Base-by-base conservation (phyloP, 2,888 invertebrate species). In the Charanyca ferruginea region DNA sequence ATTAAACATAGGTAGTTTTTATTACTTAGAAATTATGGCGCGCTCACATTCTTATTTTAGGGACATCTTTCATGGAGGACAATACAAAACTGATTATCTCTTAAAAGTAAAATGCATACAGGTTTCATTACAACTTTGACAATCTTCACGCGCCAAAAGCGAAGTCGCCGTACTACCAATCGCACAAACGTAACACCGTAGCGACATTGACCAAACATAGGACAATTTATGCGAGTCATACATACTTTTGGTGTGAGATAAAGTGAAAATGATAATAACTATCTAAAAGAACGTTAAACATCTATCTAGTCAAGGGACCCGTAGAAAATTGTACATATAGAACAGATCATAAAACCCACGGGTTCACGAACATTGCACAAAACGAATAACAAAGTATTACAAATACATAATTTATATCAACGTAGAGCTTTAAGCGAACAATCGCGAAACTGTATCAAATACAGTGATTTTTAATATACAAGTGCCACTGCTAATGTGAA, bases 331-430 rank as follows among this genome's bases (percentile, higher is more conserved):
- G 91, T 91, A 90, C 84, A 91, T 91, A 90, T 81, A 74, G 77
- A 81, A 78, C 77, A 75, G 66, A 79, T 74, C 57, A 45, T 71
- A 79, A 65, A 52, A 51, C 18, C 6, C 38, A 75, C 83, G 85
- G 89, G 87, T 82, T 81, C 80, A 66, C 63, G 74, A 86, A 86
- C 91, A 91, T 91, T 93, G 94, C 94, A 93, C 92, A 91, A 91
- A 84, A 73, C 59, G 72, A 77, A 79, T 79, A 86, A 83, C 83
- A 82, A 91, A 91, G 91, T 94, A 94, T 94, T 93, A 91, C 90
- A 92, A 90, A 94, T 92, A 92, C 91, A 93, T 91, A 89, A 87
- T 88, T 88, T 90, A 92, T 92, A 92, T 93, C 93, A 92, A 90
- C 87, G 79, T 85, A 89, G 89, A 94, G 94, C 92, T 93, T 94